Percentiles rank a stretch among this genome's conserved stretches.
Conservation (phyloP, 30 jellyfish, hydroid and myxozoan species). For the Sanderia malayensis region DNA sequence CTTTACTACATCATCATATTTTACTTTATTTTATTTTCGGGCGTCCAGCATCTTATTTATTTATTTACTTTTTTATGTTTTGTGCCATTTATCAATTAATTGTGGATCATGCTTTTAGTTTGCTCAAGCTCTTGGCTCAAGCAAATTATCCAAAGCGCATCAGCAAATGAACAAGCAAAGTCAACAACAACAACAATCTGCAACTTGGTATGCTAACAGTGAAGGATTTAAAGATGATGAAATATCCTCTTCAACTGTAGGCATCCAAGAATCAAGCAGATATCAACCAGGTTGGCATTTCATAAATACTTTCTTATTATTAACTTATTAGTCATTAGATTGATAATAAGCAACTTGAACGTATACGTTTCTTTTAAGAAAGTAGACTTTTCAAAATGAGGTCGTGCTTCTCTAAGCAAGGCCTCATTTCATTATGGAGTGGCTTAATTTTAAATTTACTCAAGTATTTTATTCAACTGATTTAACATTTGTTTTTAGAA, state of each 20-base stretch:
- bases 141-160: constrained; percentile 15
- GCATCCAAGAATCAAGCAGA: too few relatives aligned
- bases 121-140: constrained; percentile 69
- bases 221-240: constrained; percentile 1
- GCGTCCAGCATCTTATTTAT: neutral
- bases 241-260: neutral
- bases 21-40: too few relatives aligned
- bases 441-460: too few relatives aligned
- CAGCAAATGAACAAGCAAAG: constrained; percentile 13
- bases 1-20: neutral
- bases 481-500: neutral
- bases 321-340: neutral
- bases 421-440: too few relatives aligned
- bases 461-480: too few relatives aligned
- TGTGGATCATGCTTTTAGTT: constrained; percentile 27
- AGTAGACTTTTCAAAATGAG: neutral
- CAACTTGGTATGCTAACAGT: constrained; percentile 51
- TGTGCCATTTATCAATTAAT: too few relatives aligned
- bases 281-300: neutral
- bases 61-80: neutral
- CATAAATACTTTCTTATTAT: neutral
- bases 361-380: neutral
- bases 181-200: constrained; percentile 21
- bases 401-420: neutral
- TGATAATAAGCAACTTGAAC: neutral